A percentile compares a stretch with the other conserved stretches of the same genome.
Conservation (phyloP, 2,797 vertebrate species). For the Eulemur coronatus region DNA sequence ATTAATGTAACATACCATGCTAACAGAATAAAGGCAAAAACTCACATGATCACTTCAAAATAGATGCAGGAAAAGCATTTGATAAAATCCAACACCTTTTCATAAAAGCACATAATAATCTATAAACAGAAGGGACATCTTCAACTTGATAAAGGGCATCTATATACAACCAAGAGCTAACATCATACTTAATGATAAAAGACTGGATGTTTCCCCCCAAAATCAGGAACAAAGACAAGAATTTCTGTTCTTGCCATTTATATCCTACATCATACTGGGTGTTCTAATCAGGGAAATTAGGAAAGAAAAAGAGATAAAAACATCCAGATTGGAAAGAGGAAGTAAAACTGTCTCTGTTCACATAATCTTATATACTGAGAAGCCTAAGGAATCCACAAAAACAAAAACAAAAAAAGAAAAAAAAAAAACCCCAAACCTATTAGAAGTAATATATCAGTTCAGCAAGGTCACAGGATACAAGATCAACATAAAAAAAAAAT, state of each 20-base stretch:
- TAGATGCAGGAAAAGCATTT: background rate
- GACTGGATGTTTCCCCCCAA: background rate
- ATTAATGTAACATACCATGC: background rate
- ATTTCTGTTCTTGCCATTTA: background rate
- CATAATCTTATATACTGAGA: background rate
- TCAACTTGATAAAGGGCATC: background rate
- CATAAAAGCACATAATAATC: background rate
- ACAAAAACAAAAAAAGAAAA: background rate
- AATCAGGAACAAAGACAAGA: background rate
- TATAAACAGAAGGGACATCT: background rate
- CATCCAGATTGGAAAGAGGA: background rate
- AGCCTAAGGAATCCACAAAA: background rate
- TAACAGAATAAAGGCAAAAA: background rate
- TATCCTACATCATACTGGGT: background rate
- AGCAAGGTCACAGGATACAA: background rate
- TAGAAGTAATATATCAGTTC: background rate
- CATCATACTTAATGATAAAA: background rate
- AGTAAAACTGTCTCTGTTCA: conserved; percentile 10
- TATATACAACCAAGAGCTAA: background rate
- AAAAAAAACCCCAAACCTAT: background rate
- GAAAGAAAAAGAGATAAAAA: conserved; percentile 6
- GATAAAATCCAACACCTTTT: conserved; percentile 17
- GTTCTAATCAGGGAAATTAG: background rate
- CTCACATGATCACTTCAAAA: background rate
- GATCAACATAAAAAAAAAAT: conserved; percentile 7